Evolutionary conservation across 1,140 invertebrate genomes (phyloP), one percentile per base, ranked within the genome.

Genomic region (Apocrypta bakeri): DNA sequence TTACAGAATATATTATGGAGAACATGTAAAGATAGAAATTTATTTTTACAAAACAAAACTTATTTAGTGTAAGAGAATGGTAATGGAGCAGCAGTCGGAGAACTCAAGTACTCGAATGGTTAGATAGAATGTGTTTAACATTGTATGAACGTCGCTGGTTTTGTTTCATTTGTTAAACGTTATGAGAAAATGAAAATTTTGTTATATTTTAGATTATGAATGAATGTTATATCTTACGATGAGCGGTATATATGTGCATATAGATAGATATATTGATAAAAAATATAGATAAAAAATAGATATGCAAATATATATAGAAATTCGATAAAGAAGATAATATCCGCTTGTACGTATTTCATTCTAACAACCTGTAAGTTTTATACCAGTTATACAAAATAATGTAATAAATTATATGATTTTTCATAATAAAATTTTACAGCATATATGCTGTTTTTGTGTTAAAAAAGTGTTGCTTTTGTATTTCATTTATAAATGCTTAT

Each of bases 331-430:
- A 81, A 71, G 56, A 56, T 75, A 82, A 81, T 56, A 84, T 31
- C 69, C 64, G 71, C 80, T 84, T 78, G 66, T 82, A 64, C 37
- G 68, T 75, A 78, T 83, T 83, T 79, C 76, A 68, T 80, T 84
- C 27, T 82, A 81, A 83, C 40, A 33, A 81, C 33, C 24, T 82
- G 76, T 82, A 82, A 79, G 83, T 86, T 83, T 82, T 79, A 76
- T 85, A 84, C 81, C 61, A 75, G 79, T 82, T 63, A 68, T 79
- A 71, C 40, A 37, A 79, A 78, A 42, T 82, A 81, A 84, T 84
- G 73, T 85, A 85, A 84, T n/a, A n/a, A n/a, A n/a, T 78, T 64
- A 79, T 84, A 85, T 79, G 68, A 83, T 86, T 87, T 84, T 85
- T 84, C 78, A 82, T 86, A 83, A 84, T 83, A 85, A 86, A 84